phyloP scores from a whole-genome alignment of 37 sponge, comb jelly and placozoan genomes.

The Petrosia ficiformis region DNA sequence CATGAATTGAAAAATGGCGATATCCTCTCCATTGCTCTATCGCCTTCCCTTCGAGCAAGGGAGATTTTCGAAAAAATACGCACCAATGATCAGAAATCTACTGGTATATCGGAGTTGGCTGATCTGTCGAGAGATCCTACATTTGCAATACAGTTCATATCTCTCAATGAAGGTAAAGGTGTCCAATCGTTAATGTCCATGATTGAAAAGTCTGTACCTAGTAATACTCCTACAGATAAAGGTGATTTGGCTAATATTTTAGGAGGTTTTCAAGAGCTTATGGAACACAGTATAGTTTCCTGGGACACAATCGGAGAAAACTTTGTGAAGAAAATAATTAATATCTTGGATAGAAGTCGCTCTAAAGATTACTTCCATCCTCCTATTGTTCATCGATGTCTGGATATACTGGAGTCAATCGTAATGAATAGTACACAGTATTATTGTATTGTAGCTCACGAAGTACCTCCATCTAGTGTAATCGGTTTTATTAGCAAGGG shows the following conservation, averaged over 20 bases:
- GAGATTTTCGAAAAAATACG: constrained; percentile 37
- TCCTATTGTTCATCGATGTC: constrained; percentile 40
- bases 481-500: constrained; percentile 22
- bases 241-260: constrained; percentile 31
- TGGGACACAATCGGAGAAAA: constrained; percentile 73
- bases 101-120: constrained; percentile 32
- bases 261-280: constrained; percentile 73
- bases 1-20: constrained; percentile 70
- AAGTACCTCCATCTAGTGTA: constrained; percentile 38
- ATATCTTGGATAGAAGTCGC: constrained; percentile 55
- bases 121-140: constrained; percentile 43
- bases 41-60: constrained; percentile 49
- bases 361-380: constrained; percentile 32
- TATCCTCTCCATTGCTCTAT: constrained; percentile 58
- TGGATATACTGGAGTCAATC: constrained; percentile 72
- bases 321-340: constrained; percentile 78
- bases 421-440: constrained; percentile 57
- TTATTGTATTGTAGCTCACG: constrained; percentile 31
- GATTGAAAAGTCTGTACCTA: constrained; percentile 36
- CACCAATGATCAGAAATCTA: constrained; percentile 1
- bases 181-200: constrained; percentile 39
- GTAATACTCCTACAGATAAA: constrained; percentile 15
- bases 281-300: constrained; percentile 86
- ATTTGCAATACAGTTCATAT: constrained; percentile 71
- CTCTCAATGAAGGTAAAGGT: constrained; percentile 34